Percentiles rank a stretch among this genome's conserved stretches.
Conservation (phyloP, 2,888 invertebrate species). For the Pammene fasciana region DNA sequence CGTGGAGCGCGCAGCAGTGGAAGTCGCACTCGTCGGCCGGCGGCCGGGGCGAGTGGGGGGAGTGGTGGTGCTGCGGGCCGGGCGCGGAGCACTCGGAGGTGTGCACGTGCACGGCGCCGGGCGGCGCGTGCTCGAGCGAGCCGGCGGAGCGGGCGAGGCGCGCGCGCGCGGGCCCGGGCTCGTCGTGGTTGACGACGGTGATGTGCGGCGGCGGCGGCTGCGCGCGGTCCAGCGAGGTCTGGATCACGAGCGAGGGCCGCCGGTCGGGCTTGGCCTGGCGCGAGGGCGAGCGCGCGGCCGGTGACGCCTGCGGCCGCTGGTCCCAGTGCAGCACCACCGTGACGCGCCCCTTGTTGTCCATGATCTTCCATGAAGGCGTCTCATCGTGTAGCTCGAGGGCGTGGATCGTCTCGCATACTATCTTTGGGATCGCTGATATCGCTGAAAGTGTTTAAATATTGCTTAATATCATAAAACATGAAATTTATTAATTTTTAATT, state of each 20-base stretch:
- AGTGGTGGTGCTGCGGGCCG: slow-evolving; percentile 83
- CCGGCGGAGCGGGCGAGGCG: slow-evolving; percentile 88
- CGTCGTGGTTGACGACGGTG: slow-evolving; percentile 97
- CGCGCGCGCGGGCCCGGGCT: slow-evolving; percentile 90
- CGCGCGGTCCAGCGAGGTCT: slow-evolving; percentile 89
- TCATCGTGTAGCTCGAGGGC: slow-evolving; percentile 97
- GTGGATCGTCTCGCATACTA: slow-evolving; percentile 98
- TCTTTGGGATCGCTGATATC: slow-evolving; percentile 97
- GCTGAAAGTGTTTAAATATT: slow-evolving; percentile 82
- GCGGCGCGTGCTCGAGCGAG: slow-evolving; percentile 83
- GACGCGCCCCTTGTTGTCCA: slow-evolving; percentile 98
- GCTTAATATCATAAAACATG: slow-evolving; percentile 19
- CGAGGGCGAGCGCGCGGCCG: slow-evolving; percentile 82
- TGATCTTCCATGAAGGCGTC: slow-evolving; percentile 98
- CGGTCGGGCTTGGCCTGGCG: slow-evolving; percentile 80
- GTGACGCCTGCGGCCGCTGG: slow-evolving; percentile 89
- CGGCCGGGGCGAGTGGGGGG: slow-evolving; percentile 81
- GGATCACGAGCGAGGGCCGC: slow-evolving; percentile 89
- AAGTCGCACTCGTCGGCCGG: slow-evolving; percentile 95
- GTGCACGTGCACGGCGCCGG: slow-evolving; percentile 88
- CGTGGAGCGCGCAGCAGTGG: slow-evolving; percentile 97
- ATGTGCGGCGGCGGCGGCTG: slow-evolving; percentile 91
- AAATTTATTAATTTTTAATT: too few relatives aligned
- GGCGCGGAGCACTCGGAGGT: slow-evolving; percentile 90
- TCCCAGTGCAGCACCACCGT: slow-evolving; percentile 99